phyloP scores from a whole-genome alignment of 2,888 invertebrate genomes.

The Zaprionus bogoriensis region DNA sequence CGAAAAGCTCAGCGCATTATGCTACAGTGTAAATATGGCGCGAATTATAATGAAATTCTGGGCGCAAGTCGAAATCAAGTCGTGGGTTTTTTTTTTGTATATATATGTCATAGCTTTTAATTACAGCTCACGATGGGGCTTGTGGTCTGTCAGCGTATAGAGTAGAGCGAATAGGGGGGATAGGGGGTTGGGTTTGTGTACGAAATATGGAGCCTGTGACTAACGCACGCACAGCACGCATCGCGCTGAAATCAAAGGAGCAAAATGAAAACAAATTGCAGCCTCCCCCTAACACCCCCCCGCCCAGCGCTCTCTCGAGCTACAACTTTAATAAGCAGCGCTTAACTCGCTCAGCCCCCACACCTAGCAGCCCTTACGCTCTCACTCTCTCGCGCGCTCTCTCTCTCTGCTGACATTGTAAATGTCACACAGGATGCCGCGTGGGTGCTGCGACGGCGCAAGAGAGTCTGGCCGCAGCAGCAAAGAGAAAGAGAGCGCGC shows the following conservation, averaged over 20 bases:
- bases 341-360: conserved; percentile 9
- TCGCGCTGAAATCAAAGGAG: conserved; percentile 54
- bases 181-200: no score
- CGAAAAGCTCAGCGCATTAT: background rate
- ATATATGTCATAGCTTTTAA: conserved; percentile 8
- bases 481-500: conserved; percentile 21
- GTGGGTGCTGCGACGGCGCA: conserved; percentile 50
- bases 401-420: conserved; percentile 58
- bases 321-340: background rate
- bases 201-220: no score
- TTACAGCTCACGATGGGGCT: conserved; percentile 1
- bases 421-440: conserved; percentile 59
- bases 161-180: no score
- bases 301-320: background rate
- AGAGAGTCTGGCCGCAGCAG: conserved; percentile 18
- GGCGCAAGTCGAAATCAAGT: background rate
- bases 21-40: background rate
- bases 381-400: background rate
- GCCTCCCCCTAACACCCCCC: no score
- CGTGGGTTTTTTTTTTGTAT: conserved; percentile 6
- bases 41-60: background rate
- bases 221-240: no score
- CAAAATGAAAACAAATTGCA: conserved; percentile 64
- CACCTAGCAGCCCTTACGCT: conserved; percentile 9
- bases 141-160: conserved; percentile 22